phyloP scores from a whole-genome alignment of 92 coral and sea anemone genomes.

The Siderastrea siderea region DNA sequence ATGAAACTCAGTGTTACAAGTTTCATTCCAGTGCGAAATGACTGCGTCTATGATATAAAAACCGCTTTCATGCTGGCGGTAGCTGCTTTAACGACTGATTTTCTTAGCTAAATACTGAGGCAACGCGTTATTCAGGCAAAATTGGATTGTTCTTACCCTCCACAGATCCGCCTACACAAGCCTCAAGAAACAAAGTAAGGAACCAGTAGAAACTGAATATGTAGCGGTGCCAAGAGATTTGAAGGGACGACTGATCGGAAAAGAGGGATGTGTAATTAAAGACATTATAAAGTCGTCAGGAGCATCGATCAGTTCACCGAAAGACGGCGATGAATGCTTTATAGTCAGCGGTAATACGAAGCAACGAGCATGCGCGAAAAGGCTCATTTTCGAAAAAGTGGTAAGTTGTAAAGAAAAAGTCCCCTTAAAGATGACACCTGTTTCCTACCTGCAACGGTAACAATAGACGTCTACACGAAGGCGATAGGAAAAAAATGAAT shows the following conservation, averaged over 20 bases:
- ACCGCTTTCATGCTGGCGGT: too few species aligned
- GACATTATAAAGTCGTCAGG: conserved; percentile 17
- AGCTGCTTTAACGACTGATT: too few species aligned
- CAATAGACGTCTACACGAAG: neutral
- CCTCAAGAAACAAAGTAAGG: neutral
- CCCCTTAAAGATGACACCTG: too few species aligned
- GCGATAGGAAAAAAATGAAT: neutral
- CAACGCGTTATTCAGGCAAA: too few species aligned
- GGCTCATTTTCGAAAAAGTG: conserved; percentile 24
- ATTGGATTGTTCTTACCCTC: neutral
- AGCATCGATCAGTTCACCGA: neutral
- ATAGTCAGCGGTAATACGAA: conserved; percentile 5
- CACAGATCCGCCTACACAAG: neutral
- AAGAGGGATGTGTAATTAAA: neutral
- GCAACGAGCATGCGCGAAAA: conserved; percentile 21
- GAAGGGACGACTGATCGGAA: conserved; percentile 36
- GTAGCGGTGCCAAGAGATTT: neutral
- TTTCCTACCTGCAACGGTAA: neutral
- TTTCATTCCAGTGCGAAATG: too few species aligned
- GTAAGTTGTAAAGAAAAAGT: neutral
- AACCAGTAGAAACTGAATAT: neutral
- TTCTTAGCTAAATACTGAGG: too few species aligned
- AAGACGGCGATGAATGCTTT: neutral
- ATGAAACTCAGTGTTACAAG: too few species aligned
- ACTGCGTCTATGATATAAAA: too few species aligned